These are phyloP conservation scores for Cataglyphis rosenhaueri DNA, from an alignment of 2,888 invertebrate genomes.

Conservation along the genomic window DNA sequence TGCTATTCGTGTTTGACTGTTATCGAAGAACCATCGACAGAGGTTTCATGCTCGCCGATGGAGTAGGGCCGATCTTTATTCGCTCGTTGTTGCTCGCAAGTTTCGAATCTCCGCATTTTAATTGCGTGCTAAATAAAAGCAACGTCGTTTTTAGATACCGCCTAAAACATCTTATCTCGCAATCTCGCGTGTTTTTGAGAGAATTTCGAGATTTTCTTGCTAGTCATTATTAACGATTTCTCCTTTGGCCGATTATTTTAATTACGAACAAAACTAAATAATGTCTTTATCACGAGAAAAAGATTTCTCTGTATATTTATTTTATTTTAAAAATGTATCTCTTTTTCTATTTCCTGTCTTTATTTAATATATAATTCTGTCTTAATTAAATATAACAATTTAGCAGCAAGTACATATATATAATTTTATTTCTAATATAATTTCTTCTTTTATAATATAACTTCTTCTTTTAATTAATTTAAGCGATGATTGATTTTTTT, in stretches of 20 bases:
- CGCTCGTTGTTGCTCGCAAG: background rate
- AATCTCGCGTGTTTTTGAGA: conserved; percentile 16
- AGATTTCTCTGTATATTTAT: conserved; percentile 9
- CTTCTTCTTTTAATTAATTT: background rate
- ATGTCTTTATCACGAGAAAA: conserved; percentile 8
- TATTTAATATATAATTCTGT: too few species aligned
- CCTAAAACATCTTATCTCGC: conserved; percentile 24
- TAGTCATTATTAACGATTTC: conserved; percentile 3
- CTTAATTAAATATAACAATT: background rate
- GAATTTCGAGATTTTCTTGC: background rate
- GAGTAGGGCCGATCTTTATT: conserved; percentile 48
- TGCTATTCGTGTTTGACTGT: conserved; percentile 56
- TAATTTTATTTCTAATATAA: background rate
- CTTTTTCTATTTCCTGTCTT: background rate
- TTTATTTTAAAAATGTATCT: background rate
- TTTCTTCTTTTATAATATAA: background rate
- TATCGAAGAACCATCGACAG: conserved; percentile 43
- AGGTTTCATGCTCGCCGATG: conserved; percentile 46
- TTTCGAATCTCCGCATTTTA: conserved; percentile 30
- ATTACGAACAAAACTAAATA: background rate
- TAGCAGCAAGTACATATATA: background rate
- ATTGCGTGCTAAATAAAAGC: conserved; percentile 27
- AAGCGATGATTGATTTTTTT: background rate
- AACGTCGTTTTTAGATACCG: conserved; percentile 22
- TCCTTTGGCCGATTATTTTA: conserved; percentile 7